phyloP scores from a whole-genome alignment of 2,113 vertebrate species.

The Pseudorhombus dupliciocellatus region DNA sequence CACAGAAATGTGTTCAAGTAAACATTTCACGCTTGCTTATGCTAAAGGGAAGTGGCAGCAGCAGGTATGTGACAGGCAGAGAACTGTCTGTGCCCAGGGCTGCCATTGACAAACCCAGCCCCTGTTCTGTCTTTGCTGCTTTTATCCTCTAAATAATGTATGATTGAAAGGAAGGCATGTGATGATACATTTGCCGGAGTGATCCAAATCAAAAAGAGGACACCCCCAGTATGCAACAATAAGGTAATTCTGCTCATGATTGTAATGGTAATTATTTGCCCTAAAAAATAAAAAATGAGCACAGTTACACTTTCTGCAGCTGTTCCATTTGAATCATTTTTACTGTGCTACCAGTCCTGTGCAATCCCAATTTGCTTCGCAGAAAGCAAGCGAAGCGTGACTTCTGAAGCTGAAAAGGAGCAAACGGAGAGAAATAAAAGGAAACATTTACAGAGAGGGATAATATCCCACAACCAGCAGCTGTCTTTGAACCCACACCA shows the following conservation, averaged over 20 bases:
- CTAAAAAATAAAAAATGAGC: slow-evolving; percentile 52
- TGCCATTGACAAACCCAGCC: slow-evolving; percentile 51
- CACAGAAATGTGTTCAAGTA: slow-evolving; percentile 79
- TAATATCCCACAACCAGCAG: slow-evolving; percentile 64
- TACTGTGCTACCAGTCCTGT: not conserved
- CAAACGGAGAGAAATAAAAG: slow-evolving; percentile 21
- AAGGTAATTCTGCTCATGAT: slow-evolving; percentile 41
- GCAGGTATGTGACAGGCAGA: slow-evolving; percentile 79
- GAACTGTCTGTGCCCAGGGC: slow-evolving; percentile 71
- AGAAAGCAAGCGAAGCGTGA: slow-evolving; percentile 26
- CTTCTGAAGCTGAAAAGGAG: slow-evolving; percentile 38
- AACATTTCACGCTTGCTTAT: slow-evolving; percentile 83
- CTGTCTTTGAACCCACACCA: slow-evolving; percentile 47
- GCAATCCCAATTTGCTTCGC: slow-evolving; percentile 16
- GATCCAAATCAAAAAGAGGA: slow-evolving; percentile 47
- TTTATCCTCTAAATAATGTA: slow-evolving; percentile 54
- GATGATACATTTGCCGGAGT: slow-evolving; percentile 53
- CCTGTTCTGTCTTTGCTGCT: slow-evolving; percentile 36
- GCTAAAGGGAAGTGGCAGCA: slow-evolving; percentile 80
- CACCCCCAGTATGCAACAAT: slow-evolving; percentile 43
- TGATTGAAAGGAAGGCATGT: slow-evolving; percentile 44
- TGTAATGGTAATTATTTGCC: slow-evolving; percentile 64
- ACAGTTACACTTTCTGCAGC: slow-evolving; percentile 19
- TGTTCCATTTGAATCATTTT: slow-evolving; percentile 42
- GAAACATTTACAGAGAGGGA: slow-evolving; percentile 58